Evolutionary conservation across 2,113 vertebrate genomes (phyloP), one percentile per base, ranked within the genome.

Genomic region (Trichechus manatus): DNA sequence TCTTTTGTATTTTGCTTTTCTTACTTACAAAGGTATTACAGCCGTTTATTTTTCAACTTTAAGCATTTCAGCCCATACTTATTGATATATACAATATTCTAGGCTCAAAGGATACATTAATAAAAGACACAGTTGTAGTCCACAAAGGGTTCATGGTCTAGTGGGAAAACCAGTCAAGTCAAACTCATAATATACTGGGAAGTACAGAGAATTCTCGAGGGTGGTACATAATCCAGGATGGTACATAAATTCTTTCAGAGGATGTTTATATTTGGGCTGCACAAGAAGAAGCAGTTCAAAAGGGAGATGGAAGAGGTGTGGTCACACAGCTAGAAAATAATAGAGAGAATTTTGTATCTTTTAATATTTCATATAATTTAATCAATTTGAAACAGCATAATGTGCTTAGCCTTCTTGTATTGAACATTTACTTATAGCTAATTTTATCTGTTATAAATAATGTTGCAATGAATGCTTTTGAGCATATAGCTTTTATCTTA

Each of bases 401-500:
- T 39, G 3, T 68, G 0, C 25, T 89, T 91, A 87, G 33, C 6
- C 25, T 3, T 19, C 87, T 88, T 94, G 70, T 80, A 89, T 83
- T 87, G 29, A 42, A 89, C 22, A 59, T 79, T 87, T 94, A 86
- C 27, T 75, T 77, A 87, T 31, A 87, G 80, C 11, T 44, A 93
- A 53, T 50, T 70, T 93, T 72, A 84, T 44, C 33, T 82, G 22
- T 31, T 86, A 86, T 94, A 87, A 97, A 92, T 89, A 80, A 95
- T 63, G 2, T 53, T 63, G 3, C 23, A 75, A 74, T 78, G 33
- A 91, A 85, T 89, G 15, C 4, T 93, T 95, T 80, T 80, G 22
- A 82, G 13, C 10, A 91, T 84, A 39, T 39, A 89, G 17, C 19
- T 81, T 91, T 96, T 86, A 90, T 85, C 47, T 97, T 95, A 85